These are phyloP conservation scores for Lasioglossum figueresi DNA, from an alignment of 2,888 invertebrate species.

Conservation along the genomic window DNA sequence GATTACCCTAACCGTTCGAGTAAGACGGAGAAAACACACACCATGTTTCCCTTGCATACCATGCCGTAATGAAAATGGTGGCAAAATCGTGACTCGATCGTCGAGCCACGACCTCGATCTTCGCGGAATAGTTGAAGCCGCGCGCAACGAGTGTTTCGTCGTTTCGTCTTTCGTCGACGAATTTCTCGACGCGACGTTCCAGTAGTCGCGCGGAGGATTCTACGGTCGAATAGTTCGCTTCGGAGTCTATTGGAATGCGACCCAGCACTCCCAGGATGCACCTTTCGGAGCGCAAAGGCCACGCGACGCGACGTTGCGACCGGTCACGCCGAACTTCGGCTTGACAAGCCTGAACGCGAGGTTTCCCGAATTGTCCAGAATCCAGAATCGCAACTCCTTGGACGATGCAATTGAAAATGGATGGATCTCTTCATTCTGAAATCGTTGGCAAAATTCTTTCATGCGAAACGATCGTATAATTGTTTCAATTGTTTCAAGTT, in stretches of 20 bases:
- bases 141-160: neutral
- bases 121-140: neutral
- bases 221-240: neutral
- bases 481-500: too few species aligned
- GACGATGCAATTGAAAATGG: too few species aligned
- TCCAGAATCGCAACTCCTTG: too few species aligned
- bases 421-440: too few species aligned
- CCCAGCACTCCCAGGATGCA: constrained; percentile 5
- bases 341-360: neutral
- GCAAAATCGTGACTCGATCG: neutral
- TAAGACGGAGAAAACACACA: neutral
- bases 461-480: too few species aligned
- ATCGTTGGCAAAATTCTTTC: too few species aligned
- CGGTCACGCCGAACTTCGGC: neutral
- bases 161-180: neutral
- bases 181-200: neutral
- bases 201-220: neutral
- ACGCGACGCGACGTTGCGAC: neutral
- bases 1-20: neutral
- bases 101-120: neutral
- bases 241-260: neutral
- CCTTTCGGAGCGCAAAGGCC: constrained; percentile 2
- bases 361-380: too few species aligned
- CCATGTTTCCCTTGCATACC: neutral
- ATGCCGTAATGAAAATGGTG: neutral